These are phyloP conservation scores for Acropternis orthonyx DNA, from an alignment of 2,797 vertebrate species.

Conservation along the genomic window DNA sequence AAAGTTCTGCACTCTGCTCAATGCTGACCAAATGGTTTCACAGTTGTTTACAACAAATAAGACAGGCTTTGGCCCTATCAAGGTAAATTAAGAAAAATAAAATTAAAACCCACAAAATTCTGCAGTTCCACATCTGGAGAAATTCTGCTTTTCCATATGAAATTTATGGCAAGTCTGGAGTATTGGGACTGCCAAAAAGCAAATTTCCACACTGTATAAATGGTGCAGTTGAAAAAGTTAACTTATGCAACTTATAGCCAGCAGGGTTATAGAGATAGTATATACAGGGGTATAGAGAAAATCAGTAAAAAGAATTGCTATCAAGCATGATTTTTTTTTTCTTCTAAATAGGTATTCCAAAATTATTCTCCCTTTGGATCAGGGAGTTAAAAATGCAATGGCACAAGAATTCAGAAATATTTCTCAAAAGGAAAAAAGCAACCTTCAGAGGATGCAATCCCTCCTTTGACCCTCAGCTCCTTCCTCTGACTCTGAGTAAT, in stretches of 20 bases:
- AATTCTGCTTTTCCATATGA: slow-evolving; percentile 19
- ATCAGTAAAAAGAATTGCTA: neutral
- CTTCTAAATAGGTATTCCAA: neutral
- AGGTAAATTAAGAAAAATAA: neutral
- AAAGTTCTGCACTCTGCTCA: neutral
- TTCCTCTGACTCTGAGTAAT: neutral
- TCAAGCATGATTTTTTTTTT: neutral
- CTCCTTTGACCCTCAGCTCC: slow-evolving; percentile 31
- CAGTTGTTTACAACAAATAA: neutral
- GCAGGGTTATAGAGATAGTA: neutral
- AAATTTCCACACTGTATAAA: neutral
- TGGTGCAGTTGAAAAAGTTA: neutral
- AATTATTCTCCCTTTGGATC: neutral
- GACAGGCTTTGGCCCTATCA: neutral
- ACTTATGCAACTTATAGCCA: neutral
- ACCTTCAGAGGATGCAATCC: neutral
- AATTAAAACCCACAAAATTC: neutral
- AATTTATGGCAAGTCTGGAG: neutral
- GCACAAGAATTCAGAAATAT: neutral
- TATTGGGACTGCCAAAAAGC: neutral
- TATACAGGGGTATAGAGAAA: neutral
- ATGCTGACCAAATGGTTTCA: neutral
- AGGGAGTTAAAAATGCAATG: neutral
- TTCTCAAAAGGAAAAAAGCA: neutral
- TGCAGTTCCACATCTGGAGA: neutral